Evolutionary conservation across 2,797 vertebrate genomes (phyloP).

Genomic region (Pteronotus mesoamericanus): DNA sequence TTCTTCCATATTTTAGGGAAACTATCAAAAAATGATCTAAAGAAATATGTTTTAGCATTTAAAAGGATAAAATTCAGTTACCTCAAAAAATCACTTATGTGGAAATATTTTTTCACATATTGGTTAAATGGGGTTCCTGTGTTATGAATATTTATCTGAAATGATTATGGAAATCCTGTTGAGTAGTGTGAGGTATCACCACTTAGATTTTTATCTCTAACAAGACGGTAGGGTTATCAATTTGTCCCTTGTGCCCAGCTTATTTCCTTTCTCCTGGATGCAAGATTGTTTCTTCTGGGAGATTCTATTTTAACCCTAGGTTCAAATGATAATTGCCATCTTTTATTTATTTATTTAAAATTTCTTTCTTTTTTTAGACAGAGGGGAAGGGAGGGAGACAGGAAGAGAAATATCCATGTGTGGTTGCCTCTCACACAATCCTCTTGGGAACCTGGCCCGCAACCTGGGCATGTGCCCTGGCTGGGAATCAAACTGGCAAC

Average conservation of each 20-base stretch:
- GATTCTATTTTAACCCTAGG: background rate
- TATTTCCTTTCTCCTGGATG: background rate
- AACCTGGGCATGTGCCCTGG: too few species aligned
- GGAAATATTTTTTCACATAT: constrained; percentile 6
- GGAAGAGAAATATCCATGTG: too few species aligned
- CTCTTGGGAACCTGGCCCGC: too few species aligned
- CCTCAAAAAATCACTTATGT: background rate
- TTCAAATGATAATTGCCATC: background rate
- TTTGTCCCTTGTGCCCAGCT: background rate
- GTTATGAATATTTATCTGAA: constrained; percentile 37
- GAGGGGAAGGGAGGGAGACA: too few species aligned
- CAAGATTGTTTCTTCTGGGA: constrained; percentile 12
- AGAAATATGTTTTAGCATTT: background rate
- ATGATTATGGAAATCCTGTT: background rate
- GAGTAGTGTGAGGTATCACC: background rate
- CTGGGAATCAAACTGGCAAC: too few species aligned
- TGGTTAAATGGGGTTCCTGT: background rate
- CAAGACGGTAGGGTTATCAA: background rate
- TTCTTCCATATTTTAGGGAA: background rate
- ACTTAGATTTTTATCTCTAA: constrained; percentile 42
- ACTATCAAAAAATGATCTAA: background rate
- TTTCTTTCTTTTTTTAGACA: too few species aligned
- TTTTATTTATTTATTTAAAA: too few species aligned
- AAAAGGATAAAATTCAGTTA: background rate
- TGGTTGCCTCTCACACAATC: too few species aligned